Base-by-base conservation (phyloP, 2,113 vertebrate species). In the Leiothrix lutea region DNA sequence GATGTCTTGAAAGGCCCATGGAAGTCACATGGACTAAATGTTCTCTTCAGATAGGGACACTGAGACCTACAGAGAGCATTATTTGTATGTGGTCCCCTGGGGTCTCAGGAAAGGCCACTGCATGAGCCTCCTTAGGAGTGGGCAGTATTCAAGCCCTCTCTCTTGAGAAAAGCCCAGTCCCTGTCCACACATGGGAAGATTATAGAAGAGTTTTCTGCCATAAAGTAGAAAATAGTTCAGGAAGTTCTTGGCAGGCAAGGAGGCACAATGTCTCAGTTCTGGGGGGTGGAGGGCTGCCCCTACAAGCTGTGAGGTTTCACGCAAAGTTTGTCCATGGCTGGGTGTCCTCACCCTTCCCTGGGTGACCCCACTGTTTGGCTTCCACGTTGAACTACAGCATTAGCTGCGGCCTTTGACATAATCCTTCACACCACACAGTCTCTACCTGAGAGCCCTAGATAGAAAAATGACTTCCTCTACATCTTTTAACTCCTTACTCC, bases 251-350 rank as follows among this genome's bases (percentile, higher is more conserved):
- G 33, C 0, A 1, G 57, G 21, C 0, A 4, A 86, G 40, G 11
- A 71, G 25, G 10, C 44, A 62, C 24, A n/a, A 18, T 58, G 29
- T 7, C 14, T 58, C 48, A 25, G 4, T 33, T 80, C 31, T 65
- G 22, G 5, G 45, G 14, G 14, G 6, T 2, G 2, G 56, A 81
- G 42, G 12, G 12, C 35, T 88, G 61, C 12, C 26, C 48, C 14
- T 81, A 19, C 18, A 40, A 56, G 14, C 47, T 47, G 28, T 26
- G 25, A 51, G 45, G 19, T 56, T 89, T 73, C 0, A 0, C 24
- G 35, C 4, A 18, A 24, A 2, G 1, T 47, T 31, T 48, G 5
- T 17, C 36, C 40, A 7, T 0, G 2, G 8, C 11, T 62, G 28
- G n/a, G 14, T 21, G 22, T 60, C n/a, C 40, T 82, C 61, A n/a